phyloP scores from a whole-genome alignment of 2,113 vertebrate species.

The Siniperca knerii region DNA sequence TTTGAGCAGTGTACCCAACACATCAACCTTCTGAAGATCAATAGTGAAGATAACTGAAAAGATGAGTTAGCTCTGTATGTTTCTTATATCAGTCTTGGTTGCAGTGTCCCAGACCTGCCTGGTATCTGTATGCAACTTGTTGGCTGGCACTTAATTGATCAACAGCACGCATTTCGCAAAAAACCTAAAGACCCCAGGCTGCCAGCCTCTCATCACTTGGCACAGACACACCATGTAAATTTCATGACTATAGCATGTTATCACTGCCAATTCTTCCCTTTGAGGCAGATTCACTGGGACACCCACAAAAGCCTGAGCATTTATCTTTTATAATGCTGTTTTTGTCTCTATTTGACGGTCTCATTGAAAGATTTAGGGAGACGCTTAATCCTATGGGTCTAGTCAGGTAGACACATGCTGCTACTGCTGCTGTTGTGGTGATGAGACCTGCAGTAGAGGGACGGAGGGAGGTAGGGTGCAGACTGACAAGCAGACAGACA shows the following conservation, averaged over 20 bases:
- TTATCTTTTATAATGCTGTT: constrained; percentile 71
- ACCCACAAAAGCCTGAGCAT: constrained; percentile 66
- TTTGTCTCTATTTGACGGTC: constrained; percentile 54
- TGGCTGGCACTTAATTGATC: constrained; percentile 72
- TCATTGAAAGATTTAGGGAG: constrained; percentile 69
- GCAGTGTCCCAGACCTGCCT: constrained; percentile 23
- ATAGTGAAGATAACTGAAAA: constrained; percentile 35
- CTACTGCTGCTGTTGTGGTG: constrained; percentile 50
- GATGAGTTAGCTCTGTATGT: constrained; percentile 1
- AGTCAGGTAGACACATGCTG: constrained; percentile 66
- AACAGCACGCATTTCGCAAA: constrained; percentile 52
- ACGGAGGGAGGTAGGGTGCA: constrained; percentile 68
- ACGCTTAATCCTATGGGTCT: constrained; percentile 62
- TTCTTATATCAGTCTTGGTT: neutral
- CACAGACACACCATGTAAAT: constrained; percentile 71
- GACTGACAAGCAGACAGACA: constrained; percentile 82
- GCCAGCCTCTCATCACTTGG: constrained; percentile 70
- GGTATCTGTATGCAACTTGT: constrained; percentile 65
- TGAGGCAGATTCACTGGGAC: constrained; percentile 67
- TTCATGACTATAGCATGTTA: constrained; percentile 76
- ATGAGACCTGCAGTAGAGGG: constrained; percentile 59
- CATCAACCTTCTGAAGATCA: constrained; percentile 21
- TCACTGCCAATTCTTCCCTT: constrained; percentile 65
- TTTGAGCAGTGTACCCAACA: constrained; percentile 12
- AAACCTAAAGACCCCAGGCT: constrained; percentile 45